Evolutionary conservation across 1,140 invertebrate genomes (phyloP).

Genomic region (Caenorhabditis inopinata): DNA sequence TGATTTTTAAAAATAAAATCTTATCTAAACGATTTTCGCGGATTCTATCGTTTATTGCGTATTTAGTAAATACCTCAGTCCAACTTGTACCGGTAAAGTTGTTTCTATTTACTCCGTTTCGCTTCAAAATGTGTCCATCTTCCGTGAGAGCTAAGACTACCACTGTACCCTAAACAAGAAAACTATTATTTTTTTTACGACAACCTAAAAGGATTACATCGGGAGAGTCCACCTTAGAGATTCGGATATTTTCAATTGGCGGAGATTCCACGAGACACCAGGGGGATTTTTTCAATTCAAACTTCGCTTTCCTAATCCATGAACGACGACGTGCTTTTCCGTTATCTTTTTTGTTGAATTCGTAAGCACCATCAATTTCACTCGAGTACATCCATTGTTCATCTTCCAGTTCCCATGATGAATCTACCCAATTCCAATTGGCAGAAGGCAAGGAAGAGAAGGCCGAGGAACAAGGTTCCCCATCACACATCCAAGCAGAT

Average conservation of each 20-base stretch:
- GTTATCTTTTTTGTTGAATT: not conserved
- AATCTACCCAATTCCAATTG: not conserved
- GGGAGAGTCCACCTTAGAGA: not conserved
- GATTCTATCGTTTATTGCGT: too few species aligned
- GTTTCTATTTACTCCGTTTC: not conserved
- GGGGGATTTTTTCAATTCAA: not conserved
- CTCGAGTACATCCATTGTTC: not conserved
- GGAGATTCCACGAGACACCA: constrained; percentile 7
- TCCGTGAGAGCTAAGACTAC: not conserved
- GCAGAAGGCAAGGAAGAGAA: not conserved
- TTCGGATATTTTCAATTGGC: not conserved
- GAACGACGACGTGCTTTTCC: not conserved
- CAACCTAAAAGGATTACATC: not conserved
- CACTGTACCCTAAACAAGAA: not conserved
- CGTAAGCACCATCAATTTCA: not conserved
- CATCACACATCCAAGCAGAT: not conserved
- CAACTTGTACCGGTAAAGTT: not conserved
- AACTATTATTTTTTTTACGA: too few species aligned
- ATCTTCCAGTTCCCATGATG: not conserved
- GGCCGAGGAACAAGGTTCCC: not conserved
- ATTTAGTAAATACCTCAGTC: not conserved
- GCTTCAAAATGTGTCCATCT: not conserved
- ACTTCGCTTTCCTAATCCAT: not conserved
- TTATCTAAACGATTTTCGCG: too few species aligned
- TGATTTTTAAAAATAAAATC: too few species aligned